A percentile compares a stretch with the other conserved stretches of the same genome.
Evolutionary conservation across 2,797 vertebrate species (phyloP).

Genomic region (Pogoniulus pusillus): DNA sequence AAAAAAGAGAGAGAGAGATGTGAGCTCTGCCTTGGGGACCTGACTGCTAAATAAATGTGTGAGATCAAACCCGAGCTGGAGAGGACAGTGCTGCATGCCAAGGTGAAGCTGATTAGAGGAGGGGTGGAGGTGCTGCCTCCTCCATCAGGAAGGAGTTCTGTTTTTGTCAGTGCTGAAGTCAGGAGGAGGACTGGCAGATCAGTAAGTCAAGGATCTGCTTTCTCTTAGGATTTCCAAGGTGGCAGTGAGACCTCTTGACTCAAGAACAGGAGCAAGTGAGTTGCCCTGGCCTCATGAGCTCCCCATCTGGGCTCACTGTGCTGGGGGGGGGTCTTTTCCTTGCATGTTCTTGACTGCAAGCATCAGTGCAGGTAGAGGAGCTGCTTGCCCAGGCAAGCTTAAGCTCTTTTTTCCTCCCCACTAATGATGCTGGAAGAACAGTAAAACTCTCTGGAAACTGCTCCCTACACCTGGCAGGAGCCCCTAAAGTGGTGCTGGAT

Average conservation of each 20-base stretch:
- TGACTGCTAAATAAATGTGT: background rate
- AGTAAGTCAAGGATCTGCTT: background rate
- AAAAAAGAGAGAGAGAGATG: background rate
- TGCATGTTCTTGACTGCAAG: background rate
- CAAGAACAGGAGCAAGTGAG: background rate
- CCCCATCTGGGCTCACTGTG: fast-evolving
- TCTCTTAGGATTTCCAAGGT: background rate
- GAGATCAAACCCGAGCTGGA: background rate
- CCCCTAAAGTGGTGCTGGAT: background rate
- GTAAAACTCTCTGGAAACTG: background rate
- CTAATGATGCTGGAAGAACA: background rate
- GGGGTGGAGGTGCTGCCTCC: background rate
- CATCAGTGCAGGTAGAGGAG: fast-evolving
- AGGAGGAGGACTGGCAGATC: background rate
- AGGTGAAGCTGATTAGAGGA: background rate
- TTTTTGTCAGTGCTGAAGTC: background rate
- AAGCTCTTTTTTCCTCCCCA: background rate
- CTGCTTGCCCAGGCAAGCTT: background rate
- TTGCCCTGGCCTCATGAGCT: background rate
- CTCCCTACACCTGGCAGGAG: background rate
- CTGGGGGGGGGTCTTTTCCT: background rate
- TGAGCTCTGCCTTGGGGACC: constrained; percentile 3
- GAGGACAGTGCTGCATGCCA: background rate
- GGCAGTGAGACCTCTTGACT: background rate
- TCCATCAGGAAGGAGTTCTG: background rate